Conservation (phyloP, 2,113 vertebrate genomes). For the Danio rerio region DNA sequence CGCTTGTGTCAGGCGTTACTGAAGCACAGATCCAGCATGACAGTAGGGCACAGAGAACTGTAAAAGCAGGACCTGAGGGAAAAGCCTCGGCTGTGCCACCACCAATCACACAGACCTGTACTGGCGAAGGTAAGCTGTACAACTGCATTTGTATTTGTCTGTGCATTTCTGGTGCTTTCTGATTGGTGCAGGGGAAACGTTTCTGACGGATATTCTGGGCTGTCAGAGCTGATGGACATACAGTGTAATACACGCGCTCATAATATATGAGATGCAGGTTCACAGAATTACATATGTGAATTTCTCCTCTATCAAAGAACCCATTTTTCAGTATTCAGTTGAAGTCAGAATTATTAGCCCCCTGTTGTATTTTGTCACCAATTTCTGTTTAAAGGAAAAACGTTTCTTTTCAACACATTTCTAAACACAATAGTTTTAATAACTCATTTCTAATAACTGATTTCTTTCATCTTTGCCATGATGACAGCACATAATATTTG, state of each 20-base stretch:
- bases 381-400: too few relatives aligned
- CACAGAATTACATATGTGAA: background rate
- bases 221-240: background rate
- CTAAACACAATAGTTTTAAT: too few relatives aligned
- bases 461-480: too few relatives aligned
- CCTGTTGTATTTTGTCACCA: too few relatives aligned
- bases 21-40: constrained; percentile 66
- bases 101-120: constrained; percentile 71
- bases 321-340: background rate
- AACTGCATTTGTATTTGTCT: constrained; percentile 60
- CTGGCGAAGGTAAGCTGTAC: constrained; percentile 60
- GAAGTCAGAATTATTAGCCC: too few relatives aligned
- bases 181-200: constrained; percentile 59
- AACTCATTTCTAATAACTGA: too few relatives aligned
- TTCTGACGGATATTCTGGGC: too few relatives aligned
- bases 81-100: constrained; percentile 67
- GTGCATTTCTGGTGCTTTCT: constrained; percentile 52
- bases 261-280: background rate
- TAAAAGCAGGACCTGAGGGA: constrained; percentile 67
- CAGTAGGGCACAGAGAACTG: constrained; percentile 56
- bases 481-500: too few relatives aligned
- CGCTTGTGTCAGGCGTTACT: constrained; percentile 54
- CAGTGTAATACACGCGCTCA: background rate
- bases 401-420: too few relatives aligned
- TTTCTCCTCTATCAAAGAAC: background rate